These are phyloP conservation scores for Propsilocerus akamusi DNA, from an alignment of 1,140 invertebrate species.

Conservation along the genomic window DNA sequence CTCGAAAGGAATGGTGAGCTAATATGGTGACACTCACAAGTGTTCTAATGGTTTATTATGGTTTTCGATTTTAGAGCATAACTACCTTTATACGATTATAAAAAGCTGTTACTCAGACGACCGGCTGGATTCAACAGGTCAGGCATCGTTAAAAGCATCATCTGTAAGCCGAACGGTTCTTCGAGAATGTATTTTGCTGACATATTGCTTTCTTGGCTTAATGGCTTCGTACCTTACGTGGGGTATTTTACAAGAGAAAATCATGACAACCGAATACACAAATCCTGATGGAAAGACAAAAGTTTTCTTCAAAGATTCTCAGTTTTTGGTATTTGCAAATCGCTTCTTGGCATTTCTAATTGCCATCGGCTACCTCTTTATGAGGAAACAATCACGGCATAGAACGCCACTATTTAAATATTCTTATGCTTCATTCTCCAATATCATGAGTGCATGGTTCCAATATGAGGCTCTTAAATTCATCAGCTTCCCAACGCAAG, in stretches of 20 bases:
- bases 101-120: constrained; percentile 5
- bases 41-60: background rate
- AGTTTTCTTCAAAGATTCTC: constrained; percentile 73
- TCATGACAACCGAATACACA: constrained; percentile 69
- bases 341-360: constrained; percentile 67
- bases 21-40: constrained; percentile 5
- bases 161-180: constrained; percentile 24
- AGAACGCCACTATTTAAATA: constrained; percentile 88
- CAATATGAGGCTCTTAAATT: constrained; percentile 98
- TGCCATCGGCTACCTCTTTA: constrained; percentile 35
- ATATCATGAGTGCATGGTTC: constrained; percentile 98
- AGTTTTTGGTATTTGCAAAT: constrained; percentile 91
- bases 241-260: constrained; percentile 87
- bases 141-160: constrained; percentile 16
- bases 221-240: constrained; percentile 84
- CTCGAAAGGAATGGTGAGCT: constrained; percentile 56
- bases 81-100: background rate
- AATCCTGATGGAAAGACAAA: constrained; percentile 32
- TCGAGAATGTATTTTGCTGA: constrained; percentile 36
- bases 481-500: constrained; percentile 95
- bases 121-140: constrained; percentile 18
- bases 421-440: constrained; percentile 90
- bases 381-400: constrained; percentile 42
- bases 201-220: constrained; percentile 72
- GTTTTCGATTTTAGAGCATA: background rate